Conservation (phyloP, 2,888 invertebrate genomes). For the Drosophila conformis region DNA sequence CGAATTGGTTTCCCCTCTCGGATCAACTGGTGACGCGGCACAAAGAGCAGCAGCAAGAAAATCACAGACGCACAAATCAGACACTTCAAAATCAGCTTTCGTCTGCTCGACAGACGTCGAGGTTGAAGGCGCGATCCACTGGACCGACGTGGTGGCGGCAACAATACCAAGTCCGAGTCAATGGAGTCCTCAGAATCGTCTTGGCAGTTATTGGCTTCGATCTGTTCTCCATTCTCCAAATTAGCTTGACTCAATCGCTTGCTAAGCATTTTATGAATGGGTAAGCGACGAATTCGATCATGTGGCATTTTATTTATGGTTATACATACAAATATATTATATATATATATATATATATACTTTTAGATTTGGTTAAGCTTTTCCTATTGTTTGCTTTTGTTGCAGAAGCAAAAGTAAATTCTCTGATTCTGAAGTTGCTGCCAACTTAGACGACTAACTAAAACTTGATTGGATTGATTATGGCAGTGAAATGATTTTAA, state of each 20-base stretch:
- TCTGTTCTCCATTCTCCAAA: not conserved
- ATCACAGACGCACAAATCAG: constrained; percentile 8
- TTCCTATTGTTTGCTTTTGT: not conserved
- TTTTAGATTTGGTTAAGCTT: not conserved
- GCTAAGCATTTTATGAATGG: constrained; percentile 27
- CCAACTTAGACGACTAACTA: not conserved
- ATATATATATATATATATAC: not conserved
- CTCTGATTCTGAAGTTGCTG: not conserved
- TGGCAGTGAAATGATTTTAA: not conserved
- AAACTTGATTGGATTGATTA: not conserved
- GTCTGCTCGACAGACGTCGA: not conserved
- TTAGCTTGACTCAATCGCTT: constrained; percentile 5
- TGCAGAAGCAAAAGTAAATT: not conserved
- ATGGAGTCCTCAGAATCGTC: not conserved
- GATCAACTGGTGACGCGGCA: constrained; percentile 10
- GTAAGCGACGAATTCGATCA: not conserved
- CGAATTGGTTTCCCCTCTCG: accelerated
- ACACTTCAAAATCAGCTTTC: constrained; percentile 15
- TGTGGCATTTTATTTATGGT: not conserved
- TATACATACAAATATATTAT: not conserved
- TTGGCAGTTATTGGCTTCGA: not conserved
- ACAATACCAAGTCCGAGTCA: constrained; percentile 6
- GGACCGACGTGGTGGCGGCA: constrained; percentile 48
- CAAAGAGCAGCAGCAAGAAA: constrained; percentile 7
- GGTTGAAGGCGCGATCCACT: constrained; percentile 12